These are phyloP conservation scores for Neomicropteryx cornuta DNA, from an alignment of 1,140 invertebrate genomes.

Conservation along the genomic window DNA sequence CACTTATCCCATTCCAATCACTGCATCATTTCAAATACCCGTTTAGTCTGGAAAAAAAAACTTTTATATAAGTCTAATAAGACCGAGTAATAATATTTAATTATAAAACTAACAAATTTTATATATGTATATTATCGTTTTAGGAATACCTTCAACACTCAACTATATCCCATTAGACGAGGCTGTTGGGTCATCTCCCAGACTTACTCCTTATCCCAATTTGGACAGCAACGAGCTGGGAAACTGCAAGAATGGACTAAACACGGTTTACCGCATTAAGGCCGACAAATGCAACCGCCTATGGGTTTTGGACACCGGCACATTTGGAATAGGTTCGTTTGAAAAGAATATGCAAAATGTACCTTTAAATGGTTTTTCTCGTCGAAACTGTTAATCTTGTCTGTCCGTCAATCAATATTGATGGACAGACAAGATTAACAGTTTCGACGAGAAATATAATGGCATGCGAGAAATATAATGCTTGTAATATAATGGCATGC, in stretches of 20 bases:
- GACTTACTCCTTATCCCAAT: slow-evolving; percentile 64
- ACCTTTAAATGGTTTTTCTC: too few species aligned
- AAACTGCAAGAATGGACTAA: slow-evolving; percentile 59
- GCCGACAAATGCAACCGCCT: slow-evolving; percentile 65
- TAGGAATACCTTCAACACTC: slow-evolving; percentile 69
- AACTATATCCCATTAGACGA: slow-evolving; percentile 63
- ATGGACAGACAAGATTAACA: too few species aligned
- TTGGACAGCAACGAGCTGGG: slow-evolving; percentile 62
- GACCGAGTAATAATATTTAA: slow-evolving; percentile 6
- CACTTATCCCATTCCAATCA: too few species aligned
- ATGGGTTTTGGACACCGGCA: slow-evolving; percentile 73
- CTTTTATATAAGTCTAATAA: neutral
- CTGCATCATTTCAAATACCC: too few species aligned
- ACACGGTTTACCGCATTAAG: slow-evolving; percentile 62
- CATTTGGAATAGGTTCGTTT: slow-evolving; percentile 61
- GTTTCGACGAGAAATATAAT: too few species aligned
- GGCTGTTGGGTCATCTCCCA: slow-evolving; percentile 51
- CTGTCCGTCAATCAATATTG: too few species aligned
- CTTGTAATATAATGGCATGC: too few species aligned
- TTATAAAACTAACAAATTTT: slow-evolving; percentile 4
- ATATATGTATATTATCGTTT: slow-evolving; percentile 16
- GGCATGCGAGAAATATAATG: too few species aligned
- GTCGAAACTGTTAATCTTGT: too few species aligned
- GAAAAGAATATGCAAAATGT: too few species aligned
- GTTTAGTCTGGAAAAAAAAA: too few species aligned